Conservation (phyloP, 2,113 vertebrate species). For the Chloebia gouldiae region DNA sequence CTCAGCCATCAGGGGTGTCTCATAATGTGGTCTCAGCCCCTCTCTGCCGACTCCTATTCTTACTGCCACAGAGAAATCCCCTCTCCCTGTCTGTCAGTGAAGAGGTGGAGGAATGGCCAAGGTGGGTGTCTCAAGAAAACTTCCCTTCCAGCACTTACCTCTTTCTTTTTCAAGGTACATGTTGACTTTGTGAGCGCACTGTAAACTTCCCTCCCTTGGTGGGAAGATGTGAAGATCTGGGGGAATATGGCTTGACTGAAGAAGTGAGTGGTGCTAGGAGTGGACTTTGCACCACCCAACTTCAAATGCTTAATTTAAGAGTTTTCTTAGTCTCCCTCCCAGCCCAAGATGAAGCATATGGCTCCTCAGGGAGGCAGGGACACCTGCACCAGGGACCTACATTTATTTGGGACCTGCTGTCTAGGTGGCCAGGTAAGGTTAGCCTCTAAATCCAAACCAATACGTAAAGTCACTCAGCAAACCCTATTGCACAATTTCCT, state of each 20-base stretch:
- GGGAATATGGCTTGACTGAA: neutral
- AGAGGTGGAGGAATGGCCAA: neutral
- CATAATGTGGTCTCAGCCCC: neutral
- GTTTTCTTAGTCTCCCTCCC: neutral
- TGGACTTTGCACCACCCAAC: neutral
- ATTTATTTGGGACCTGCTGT: neutral
- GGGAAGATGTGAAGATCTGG: neutral
- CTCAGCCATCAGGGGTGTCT: neutral
- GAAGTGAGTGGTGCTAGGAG: neutral
- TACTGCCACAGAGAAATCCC: fast-evolving
- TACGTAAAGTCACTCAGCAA: neutral
- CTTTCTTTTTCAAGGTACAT: neutral
- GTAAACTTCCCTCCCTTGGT: neutral
- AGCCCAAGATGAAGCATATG: neutral
- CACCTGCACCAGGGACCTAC: neutral
- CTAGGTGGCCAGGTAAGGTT: neutral
- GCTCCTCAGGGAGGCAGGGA: neutral
- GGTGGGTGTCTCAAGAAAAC: neutral
- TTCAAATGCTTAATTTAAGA: neutral
- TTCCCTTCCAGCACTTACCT: neutral
- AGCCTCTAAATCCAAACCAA: neutral
- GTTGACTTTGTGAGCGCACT: fast-evolving
- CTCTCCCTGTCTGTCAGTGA: neutral
- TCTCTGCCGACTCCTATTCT: neutral
- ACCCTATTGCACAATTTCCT: neutral